phyloP scores from a whole-genome alignment of 2,113 vertebrate species.

The Pitta sordida region DNA sequence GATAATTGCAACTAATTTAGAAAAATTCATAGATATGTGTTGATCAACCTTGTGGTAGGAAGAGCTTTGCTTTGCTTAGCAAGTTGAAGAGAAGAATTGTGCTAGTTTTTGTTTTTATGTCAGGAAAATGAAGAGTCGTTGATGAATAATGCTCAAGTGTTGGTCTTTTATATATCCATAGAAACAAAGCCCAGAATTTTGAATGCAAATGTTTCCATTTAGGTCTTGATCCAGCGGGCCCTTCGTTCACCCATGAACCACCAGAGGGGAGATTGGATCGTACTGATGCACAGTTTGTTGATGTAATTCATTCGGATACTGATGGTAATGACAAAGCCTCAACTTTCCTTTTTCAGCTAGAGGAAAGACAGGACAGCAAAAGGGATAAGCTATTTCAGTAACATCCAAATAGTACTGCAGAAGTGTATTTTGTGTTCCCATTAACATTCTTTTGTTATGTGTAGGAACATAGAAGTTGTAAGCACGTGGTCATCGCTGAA shows the following conservation, averaged over 20 bases:
- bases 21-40: not conserved
- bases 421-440: not conserved
- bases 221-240: slow-evolving; percentile 95
- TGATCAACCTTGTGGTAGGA: not conserved
- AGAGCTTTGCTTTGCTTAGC: not conserved
- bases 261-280: slow-evolving; percentile 79
- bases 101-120: not conserved
- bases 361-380: not conserved
- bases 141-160: not conserved
- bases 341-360: not conserved
- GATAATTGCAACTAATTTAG: not conserved
- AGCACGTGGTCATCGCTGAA: not conserved
- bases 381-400: not conserved
- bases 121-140: not conserved
- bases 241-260: slow-evolving; percentile 78
- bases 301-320: slow-evolving; percentile 90
- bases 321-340: slow-evolving; percentile 76
- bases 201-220: not conserved
- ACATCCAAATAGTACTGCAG: not conserved
- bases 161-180: not conserved
- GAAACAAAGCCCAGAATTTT: not conserved
- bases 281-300: slow-evolving; percentile 89
- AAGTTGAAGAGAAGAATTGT: not conserved
- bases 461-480: not conserved
- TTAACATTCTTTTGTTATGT: not conserved